These are phyloP conservation scores for Zosterops borbonicus DNA, from an alignment of 2,113 vertebrate species.

Conservation along the genomic window DNA sequence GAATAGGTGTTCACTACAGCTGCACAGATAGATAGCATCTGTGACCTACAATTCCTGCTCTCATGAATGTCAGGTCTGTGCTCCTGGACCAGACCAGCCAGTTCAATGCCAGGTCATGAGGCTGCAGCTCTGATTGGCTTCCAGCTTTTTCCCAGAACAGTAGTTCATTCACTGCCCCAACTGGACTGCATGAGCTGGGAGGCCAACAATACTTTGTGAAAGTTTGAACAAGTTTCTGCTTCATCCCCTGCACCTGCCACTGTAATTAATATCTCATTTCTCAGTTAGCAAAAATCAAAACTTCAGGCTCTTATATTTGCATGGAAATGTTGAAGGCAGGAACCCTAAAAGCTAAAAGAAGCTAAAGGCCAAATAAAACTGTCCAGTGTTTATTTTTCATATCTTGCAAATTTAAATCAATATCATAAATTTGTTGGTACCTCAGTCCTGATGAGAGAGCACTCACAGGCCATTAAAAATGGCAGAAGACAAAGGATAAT, in stretches of 20 bases:
- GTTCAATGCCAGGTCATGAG: background rate
- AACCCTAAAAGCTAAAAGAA: background rate
- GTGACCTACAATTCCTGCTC: background rate
- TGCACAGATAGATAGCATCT: background rate
- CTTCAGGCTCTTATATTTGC: background rate
- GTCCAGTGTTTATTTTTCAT: background rate
- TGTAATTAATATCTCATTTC: background rate
- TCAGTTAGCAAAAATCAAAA: background rate
- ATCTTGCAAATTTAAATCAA: background rate
- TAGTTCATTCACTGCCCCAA: background rate
- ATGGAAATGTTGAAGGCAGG: background rate
- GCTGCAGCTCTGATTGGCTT: background rate
- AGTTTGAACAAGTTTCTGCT: background rate
- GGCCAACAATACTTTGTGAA: background rate
- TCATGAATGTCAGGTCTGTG: background rate
- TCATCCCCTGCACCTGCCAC: background rate
- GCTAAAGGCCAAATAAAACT: background rate
- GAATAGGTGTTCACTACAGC: background rate
- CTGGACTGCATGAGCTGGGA: background rate
- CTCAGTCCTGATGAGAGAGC: rapidly evolving
- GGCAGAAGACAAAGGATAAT: background rate
- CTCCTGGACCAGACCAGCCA: background rate
- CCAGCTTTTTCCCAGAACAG: background rate
- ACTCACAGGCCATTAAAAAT: background rate
- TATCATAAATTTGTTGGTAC: background rate